Evolutionary conservation across 2,888 invertebrate species (phyloP), one percentile per base, ranked within the genome.

Genomic region (Euspilapteryx auroguttella): DNA sequence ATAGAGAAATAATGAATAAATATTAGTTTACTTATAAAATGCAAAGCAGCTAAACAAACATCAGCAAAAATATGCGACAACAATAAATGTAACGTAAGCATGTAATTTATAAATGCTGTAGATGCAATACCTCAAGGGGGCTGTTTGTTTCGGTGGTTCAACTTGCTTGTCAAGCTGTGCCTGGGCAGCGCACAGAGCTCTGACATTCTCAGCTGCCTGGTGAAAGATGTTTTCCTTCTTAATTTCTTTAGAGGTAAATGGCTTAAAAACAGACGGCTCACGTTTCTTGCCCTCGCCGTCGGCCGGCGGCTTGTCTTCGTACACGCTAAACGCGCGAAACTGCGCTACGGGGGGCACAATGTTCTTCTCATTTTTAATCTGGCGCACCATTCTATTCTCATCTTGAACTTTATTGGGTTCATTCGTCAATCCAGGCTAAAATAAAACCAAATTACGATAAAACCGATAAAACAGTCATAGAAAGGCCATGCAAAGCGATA

Each of bases 281-380:
- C 59, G 51, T 49, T 71, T 68, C 42, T 66, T 71, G 30, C 61
- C 55, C 33, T 73, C 71, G 2, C 40, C 49, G 38, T 77, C 79
- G 7, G 66, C 63, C 24, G 64, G 58, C 13, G 64, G 56, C 28
- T 68, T 66, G 40, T 87, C 87, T 48, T 88, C 87, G 44, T 85
- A 88, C 2, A 88, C 85, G 42, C 85, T 86, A 52, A 87, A 87
- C 23, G 85, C 81, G 63, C 88, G 86, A 61, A 85, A 83, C 48
- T 87, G 85, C 33, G 83, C 85, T 44, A 85, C 85, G 29, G 85
- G 85, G 36, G 63, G 76, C 32, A 69, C 61, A 28, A 77, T 71
- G 38, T 69, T 75, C 49, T 76, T 76, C 37, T 75, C 73, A 40
- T 73, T 73, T 42, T 71, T 76, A 22, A 71, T 68, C 37, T 58